Evolutionary conservation across 2,888 invertebrate genomes (phyloP).

Genomic region (Brenthis daphne): DNA sequence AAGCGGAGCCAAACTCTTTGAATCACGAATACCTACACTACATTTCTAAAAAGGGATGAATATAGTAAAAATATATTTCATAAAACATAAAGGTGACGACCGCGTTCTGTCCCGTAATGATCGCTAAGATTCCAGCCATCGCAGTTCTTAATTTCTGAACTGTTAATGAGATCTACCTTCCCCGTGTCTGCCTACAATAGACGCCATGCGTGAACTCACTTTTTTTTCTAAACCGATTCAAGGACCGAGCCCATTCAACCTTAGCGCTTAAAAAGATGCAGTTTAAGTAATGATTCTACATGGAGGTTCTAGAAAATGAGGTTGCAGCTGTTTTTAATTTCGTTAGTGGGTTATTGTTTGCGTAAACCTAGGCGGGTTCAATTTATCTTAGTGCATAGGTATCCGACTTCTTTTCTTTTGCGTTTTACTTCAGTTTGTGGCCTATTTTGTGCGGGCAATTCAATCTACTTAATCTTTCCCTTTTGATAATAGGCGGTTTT

Average conservation of each 20-base stretch:
- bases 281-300: slow-evolving; percentile 77
- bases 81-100: slow-evolving; percentile 49
- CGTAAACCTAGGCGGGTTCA: slow-evolving; percentile 43
- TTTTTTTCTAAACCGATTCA: slow-evolving; percentile 58
- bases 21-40: slow-evolving; percentile 42
- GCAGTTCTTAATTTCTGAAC: slow-evolving; percentile 72
- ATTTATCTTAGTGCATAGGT: slow-evolving; percentile 44
- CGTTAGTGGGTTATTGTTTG: slow-evolving; percentile 59
- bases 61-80: slow-evolving; percentile 48
- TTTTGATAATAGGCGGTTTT: slow-evolving; percentile 24
- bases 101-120: slow-evolving; percentile 73
- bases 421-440: slow-evolving; percentile 40
- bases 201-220: slow-evolving; percentile 73
- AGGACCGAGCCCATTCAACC: slow-evolving; percentile 71
- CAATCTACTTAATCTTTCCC: slow-evolving; percentile 33
- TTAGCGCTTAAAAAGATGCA: slow-evolving; percentile 74
- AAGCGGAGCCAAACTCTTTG: slow-evolving; percentile 37
- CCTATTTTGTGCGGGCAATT: slow-evolving; percentile 38
- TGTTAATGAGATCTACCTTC: slow-evolving; percentile 79
- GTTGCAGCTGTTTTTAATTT: slow-evolving; percentile 57
- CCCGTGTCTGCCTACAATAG: slow-evolving; percentile 73
- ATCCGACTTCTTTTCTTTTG: slow-evolving; percentile 41
- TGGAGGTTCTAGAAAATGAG: slow-evolving; percentile 49
- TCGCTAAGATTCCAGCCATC: slow-evolving; percentile 77
- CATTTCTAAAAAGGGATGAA: slow-evolving; percentile 46